Evolutionary conservation across 2,888 invertebrate genomes (phyloP), one percentile per base, ranked within the genome.

Genomic region (Isoperla grammatica): DNA sequence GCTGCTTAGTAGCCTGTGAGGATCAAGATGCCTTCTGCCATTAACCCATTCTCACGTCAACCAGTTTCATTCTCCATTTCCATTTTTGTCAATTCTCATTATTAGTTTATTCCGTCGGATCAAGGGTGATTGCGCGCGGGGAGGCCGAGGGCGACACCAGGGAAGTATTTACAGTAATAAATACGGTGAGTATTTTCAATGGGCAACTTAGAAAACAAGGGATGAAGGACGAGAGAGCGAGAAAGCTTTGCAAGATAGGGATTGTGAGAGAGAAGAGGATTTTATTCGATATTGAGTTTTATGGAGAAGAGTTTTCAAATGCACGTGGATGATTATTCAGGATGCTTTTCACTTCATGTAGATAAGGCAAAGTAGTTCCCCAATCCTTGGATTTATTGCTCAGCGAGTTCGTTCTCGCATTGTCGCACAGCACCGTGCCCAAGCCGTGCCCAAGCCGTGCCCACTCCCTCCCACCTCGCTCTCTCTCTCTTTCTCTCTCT

Each of bases 351-450:
- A 55, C 50, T 58, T 49, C 45, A 42, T 58, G 48, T 29, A 55
- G 63, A 63, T 63, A 63, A 63, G 63, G 60, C 29, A n/a, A 29
- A 55, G 59, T 43, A 56, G 56, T 62, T 60, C 50, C 56, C 59
- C 39, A 55, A 42, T 54, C 48, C 39, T 37, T 22, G 53, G 54
- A 61, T 61, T 61, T 61, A 61, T 61, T 37, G 49, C 59, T 46
- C 22, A 12, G 39, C 4, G 55, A 42, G 55, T 40, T 39, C 8
- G 15, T 48, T 20, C 49, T 17, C n/a, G 56, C 42, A 22, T 42
- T 56, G 56, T 56, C 56, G 29, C 42, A 29, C 29, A 8, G 29
- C 29, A 29, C 29, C 29, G 29, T 6, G 29, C 29, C 29, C 29
- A 29, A 29, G 29, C 8, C 29, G 8, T 29, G 29, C 29, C 29